Evolutionary conservation across 2,888 invertebrate species (phyloP).

Genomic region (Empis livida): DNA sequence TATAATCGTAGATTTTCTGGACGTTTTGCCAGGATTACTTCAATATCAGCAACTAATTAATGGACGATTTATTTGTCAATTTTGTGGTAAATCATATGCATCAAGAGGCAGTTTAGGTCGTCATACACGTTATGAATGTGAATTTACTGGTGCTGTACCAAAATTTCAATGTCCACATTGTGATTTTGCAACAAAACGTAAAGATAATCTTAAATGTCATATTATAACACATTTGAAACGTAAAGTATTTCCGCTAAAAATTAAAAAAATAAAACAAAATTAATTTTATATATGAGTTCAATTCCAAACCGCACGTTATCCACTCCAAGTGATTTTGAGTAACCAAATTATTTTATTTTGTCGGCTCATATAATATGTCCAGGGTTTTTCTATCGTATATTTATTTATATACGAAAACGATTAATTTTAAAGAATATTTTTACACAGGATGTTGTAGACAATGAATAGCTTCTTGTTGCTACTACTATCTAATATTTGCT

Average conservation of each 20-base stretch:
- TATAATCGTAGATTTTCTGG: slow-evolving; percentile 4
- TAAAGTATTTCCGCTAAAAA: slow-evolving; percentile 4
- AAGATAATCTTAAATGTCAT: slow-evolving; percentile 54
- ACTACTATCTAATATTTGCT: no score
- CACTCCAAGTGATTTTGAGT: no score
- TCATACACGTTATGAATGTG: slow-evolving; percentile 53
- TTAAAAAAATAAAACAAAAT: no score
- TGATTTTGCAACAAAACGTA: slow-evolving; percentile 52
- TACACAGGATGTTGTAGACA: no score
- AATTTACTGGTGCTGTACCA: slow-evolving; percentile 57
- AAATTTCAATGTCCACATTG: slow-evolving; percentile 57
- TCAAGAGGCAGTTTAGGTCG: slow-evolving; percentile 43
- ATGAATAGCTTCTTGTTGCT: no score
- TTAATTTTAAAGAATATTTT: no score
- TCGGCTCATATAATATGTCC: no score
- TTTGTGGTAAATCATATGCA: slow-evolving; percentile 20
- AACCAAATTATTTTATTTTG: no score
- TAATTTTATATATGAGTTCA: no score
- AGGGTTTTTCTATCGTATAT: no score
- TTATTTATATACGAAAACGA: no score
- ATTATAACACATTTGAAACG: slow-evolving; percentile 41
- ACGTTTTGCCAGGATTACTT: slow-evolving; percentile 6
- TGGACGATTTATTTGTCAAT: slow-evolving; percentile 16
- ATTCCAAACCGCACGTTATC: no score
- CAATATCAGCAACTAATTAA: slow-evolving; percentile 4